phyloP scores from a whole-genome alignment of 1,140 invertebrate genomes.

The Drosophila repletoides region DNA sequence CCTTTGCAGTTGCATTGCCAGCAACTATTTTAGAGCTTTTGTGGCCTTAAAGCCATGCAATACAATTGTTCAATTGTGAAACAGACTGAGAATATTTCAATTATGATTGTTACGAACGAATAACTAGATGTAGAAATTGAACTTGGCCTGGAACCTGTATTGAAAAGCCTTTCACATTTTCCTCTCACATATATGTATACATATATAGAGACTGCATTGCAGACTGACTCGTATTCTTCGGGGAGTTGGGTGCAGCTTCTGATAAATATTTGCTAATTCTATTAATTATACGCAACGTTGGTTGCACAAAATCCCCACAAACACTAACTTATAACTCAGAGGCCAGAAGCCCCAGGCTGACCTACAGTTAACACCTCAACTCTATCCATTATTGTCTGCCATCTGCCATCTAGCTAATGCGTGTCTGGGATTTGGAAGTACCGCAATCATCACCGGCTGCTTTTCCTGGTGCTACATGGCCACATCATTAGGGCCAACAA shows the following conservation, averaged over 20 bases:
- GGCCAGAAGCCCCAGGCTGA: background rate
- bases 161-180: constrained; percentile 28
- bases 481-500: constrained; percentile 21
- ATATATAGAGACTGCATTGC: no score
- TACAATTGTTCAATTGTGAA: constrained; percentile 15
- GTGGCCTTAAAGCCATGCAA: background rate
- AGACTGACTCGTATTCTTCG: no score
- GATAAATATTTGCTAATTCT: constrained; percentile 63
- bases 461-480: background rate
- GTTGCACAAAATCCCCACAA: constrained; percentile 47
- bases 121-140: constrained; percentile 3
- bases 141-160: no score
- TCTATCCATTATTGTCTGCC: constrained; percentile 56
- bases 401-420: constrained; percentile 40
- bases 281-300: constrained; percentile 74
- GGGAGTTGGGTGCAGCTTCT: constrained; percentile 18
- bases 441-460: background rate
- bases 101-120: background rate
- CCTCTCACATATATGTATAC: no score
- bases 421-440: constrained; percentile 22
- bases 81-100: background rate
- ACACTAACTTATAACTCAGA: background rate
- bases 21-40: background rate
- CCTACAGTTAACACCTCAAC: constrained; percentile 10
- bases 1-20: constrained; percentile 22